These are phyloP conservation scores for Baccha elongata DNA, from an alignment of 2,888 invertebrate genomes.

Conservation along the genomic window DNA sequence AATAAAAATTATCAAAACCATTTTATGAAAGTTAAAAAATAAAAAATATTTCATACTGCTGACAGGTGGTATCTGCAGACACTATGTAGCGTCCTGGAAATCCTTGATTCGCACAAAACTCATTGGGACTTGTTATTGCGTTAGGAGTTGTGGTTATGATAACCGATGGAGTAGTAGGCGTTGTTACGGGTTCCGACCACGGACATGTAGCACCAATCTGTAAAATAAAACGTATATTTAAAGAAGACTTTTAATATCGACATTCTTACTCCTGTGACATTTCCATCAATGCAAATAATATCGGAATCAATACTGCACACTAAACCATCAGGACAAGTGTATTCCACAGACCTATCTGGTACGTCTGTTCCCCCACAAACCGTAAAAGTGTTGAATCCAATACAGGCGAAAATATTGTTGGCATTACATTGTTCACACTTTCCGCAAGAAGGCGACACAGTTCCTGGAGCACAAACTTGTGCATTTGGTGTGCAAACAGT, in stretches of 20 bases:
- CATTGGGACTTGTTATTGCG: background rate
- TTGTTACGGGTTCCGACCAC: background rate
- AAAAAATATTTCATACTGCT: slow-evolving; percentile 17
- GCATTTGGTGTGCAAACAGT: slow-evolving; percentile 19
- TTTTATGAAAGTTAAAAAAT: background rate
- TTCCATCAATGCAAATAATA: slow-evolving; percentile 26
- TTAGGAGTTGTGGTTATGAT: slow-evolving; percentile 12
- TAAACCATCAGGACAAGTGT: slow-evolving; percentile 10
- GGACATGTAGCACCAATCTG: slow-evolving; percentile 50
- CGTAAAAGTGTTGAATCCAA: slow-evolving; percentile 6
- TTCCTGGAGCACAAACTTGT: slow-evolving; percentile 1
- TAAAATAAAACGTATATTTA: background rate
- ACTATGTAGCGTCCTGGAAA: slow-evolving; percentile 36
- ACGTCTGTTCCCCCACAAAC: background rate
- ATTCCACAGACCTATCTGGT: background rate
- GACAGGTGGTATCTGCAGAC: slow-evolving; percentile 31
- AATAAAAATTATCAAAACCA: background rate
- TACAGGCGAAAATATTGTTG: slow-evolving; percentile 4
- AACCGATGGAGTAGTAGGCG: background rate
- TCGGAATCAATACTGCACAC: slow-evolving; percentile 25
- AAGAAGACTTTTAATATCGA: too few species aligned
- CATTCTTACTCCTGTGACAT: slow-evolving; percentile 20
- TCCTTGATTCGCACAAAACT: slow-evolving; percentile 8
- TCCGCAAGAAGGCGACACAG: background rate
- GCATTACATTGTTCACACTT: slow-evolving; percentile 11